These are phyloP conservation scores for Myiagra hebetior DNA, from an alignment of 2,113 vertebrate species.

Conservation along the genomic window DNA sequence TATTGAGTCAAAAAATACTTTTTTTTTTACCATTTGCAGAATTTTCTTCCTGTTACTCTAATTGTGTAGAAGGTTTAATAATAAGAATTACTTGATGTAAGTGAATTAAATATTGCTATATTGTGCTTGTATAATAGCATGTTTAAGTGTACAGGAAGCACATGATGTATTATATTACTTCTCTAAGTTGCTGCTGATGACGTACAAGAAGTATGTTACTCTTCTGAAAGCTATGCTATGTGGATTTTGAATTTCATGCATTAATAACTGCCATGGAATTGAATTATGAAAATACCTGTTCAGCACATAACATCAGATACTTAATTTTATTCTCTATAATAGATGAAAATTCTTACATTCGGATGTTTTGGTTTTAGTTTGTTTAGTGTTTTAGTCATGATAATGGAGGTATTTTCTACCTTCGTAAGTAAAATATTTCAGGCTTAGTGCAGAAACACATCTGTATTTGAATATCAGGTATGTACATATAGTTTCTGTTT, in stretches of 20 bases:
- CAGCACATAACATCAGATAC: neutral
- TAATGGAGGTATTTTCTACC: neutral
- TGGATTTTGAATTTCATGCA: neutral
- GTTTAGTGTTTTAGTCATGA: neutral
- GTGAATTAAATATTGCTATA: neutral
- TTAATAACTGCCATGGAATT: neutral
- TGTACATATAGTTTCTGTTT: neutral
- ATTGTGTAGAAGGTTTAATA: neutral
- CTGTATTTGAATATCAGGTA: neutral
- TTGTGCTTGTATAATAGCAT: neutral
- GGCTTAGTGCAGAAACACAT: neutral
- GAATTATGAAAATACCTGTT: neutral
- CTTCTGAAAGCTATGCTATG: neutral
- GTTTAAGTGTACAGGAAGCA: neutral
- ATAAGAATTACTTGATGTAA: neutral
- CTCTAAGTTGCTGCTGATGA: neutral
- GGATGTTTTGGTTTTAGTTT: neutral
- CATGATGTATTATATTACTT: neutral
- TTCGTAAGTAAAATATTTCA: neutral
- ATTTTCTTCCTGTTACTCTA: neutral
- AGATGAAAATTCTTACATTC: neutral
- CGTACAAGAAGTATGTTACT: neutral
- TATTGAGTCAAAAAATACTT: neutral
- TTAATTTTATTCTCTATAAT: neutral
- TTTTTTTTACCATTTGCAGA: neutral